Evolutionary conservation across 2,888 invertebrate genomes (phyloP).

Genomic region (Tubulanus polymorphus): DNA sequence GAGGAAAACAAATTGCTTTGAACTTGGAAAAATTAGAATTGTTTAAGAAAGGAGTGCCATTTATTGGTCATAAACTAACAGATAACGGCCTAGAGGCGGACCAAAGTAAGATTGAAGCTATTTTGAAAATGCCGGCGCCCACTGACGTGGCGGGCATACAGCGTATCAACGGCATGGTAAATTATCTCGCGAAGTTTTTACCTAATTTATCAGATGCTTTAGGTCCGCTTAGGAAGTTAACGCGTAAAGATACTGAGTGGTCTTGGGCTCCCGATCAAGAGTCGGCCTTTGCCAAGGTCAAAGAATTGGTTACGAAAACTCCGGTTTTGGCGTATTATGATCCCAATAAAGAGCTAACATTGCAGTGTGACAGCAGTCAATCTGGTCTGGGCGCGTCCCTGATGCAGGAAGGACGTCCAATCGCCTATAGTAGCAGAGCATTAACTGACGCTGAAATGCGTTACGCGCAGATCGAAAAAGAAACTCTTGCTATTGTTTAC

Average conservation of each 20-base stretch:
- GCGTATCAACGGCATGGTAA: conserved; percentile 18
- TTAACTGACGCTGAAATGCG: conserved; percentile 19
- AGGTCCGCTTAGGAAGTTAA: conserved; percentile 20
- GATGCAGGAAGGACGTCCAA: neutral
- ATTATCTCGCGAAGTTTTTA: conserved; percentile 22
- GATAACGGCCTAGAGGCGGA: conserved; percentile 15
- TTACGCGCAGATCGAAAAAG: conserved; percentile 29
- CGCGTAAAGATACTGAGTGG: conserved; percentile 16
- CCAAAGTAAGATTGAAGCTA: conserved; percentile 16
- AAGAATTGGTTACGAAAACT: neutral
- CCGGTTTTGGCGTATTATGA: neutral
- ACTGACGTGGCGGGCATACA: conserved; percentile 15
- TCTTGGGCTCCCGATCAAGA: conserved; percentile 18
- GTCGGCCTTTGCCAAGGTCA: neutral
- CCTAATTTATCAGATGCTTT: conserved; percentile 19
- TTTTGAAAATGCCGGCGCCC: conserved; percentile 16
- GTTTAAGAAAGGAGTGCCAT: neutral
- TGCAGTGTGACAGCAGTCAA: neutral
- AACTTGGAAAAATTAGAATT: neutral
- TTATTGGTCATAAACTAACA: conserved; percentile 7
- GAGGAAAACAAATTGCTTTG: neutral
- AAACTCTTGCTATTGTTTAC: conserved; percentile 22
- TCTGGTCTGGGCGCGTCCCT: neutral
- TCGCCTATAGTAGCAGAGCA: conserved; percentile 6
- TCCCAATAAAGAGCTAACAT: neutral